Evolutionary conservation across 2,113 vertebrate genomes (phyloP).

Genomic region (Ursus arctos): DNA sequence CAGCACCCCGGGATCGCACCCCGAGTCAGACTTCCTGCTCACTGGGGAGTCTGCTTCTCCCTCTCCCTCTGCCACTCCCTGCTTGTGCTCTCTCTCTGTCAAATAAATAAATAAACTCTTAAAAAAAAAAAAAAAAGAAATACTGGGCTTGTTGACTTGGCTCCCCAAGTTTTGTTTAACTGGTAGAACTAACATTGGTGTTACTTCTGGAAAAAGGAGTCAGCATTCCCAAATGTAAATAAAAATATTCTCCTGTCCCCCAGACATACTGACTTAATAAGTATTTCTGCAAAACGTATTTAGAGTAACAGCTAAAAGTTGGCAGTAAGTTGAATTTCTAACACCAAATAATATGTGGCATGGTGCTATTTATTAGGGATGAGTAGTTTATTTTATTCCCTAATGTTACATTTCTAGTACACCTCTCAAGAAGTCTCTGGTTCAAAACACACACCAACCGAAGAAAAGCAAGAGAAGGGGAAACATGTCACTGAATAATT

Average conservation of each 20-base stretch:
- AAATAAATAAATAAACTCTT: not conserved
- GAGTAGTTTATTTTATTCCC: conserved; percentile 58
- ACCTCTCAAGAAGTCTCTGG: not conserved
- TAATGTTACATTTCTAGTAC: conserved; percentile 53
- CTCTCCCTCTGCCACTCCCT: not conserved
- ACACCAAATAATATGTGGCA: conserved; percentile 43
- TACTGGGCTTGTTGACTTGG: not conserved
- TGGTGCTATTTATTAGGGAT: not conserved
- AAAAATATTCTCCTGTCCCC: not conserved
- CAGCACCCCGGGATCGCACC: not conserved
- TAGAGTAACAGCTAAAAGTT: conserved; percentile 35
- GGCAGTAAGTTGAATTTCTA: conserved; percentile 27
- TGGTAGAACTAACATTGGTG: not conserved
- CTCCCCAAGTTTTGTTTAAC: not conserved
- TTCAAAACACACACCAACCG: conserved; percentile 18
- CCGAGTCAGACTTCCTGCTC: not conserved
- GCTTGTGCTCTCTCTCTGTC: not conserved
- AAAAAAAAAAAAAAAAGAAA: not conserved
- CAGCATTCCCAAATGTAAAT: not conserved
- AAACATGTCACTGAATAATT: conserved; percentile 46
- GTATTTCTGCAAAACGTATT: conserved; percentile 63
- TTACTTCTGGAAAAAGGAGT: not conserved
- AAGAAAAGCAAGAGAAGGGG: conserved; percentile 43
- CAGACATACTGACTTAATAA: not conserved
- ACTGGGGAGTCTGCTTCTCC: not conserved